These are phyloP conservation scores for Odocoileus virginianus DNA, from an alignment of 2,113 vertebrate species.

Conservation along the genomic window DNA sequence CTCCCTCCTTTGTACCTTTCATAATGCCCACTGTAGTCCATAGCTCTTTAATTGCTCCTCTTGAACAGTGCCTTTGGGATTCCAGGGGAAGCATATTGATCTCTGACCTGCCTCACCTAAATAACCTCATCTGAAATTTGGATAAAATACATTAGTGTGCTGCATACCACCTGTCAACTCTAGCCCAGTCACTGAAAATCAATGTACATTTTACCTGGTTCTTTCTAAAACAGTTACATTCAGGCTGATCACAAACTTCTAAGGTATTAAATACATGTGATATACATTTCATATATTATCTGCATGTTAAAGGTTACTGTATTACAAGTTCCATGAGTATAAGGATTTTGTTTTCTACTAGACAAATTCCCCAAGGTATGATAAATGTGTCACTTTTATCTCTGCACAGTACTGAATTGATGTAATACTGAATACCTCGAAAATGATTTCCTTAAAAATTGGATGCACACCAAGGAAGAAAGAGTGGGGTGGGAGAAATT, in stretches of 20 bases:
- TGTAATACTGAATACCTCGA: background rate
- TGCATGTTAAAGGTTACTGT: background rate
- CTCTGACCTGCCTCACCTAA: background rate
- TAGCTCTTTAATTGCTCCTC: background rate
- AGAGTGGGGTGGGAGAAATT: background rate
- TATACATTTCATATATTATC: background rate
- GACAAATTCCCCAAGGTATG: background rate
- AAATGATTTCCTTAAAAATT: background rate
- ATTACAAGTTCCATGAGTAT: background rate
- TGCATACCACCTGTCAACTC: background rate
- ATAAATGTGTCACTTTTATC: background rate
- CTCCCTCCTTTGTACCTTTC: background rate
- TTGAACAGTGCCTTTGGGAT: background rate
- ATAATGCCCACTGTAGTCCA: background rate
- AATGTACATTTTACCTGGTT: background rate
- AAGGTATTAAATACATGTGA: background rate
- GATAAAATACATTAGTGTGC: background rate
- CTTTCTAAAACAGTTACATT: background rate
- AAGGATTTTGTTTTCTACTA: background rate
- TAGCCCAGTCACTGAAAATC: background rate
- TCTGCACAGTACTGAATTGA: background rate
- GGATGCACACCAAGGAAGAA: background rate
- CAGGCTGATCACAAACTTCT: background rate
- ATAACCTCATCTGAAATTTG: background rate
- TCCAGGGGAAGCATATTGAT: background rate